Base-by-base conservation (phyloP, 2,888 invertebrate species). In the Dinocampus coccinellae region DNA sequence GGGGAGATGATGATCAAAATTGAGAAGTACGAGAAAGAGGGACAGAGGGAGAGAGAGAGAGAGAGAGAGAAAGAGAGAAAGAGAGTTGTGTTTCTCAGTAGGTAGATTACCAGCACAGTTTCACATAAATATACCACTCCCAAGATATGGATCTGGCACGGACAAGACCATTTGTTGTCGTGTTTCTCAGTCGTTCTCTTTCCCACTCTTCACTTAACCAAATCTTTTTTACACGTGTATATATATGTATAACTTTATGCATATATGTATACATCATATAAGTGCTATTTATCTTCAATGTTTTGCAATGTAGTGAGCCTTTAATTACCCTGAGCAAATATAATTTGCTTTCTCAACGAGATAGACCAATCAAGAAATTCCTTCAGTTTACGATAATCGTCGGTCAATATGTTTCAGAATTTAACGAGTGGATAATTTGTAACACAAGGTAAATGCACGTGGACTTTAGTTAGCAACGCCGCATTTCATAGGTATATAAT, bases 131-230 rank as follows among this genome's bases (percentile, higher is more conserved):
- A 83, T 81, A 82, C 82, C 81, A 82, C 80, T 78, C 76, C 77
- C 77, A 77, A 82, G 86, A 85, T 86, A 83, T 81, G 77, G 77
- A 86, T 86, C 86, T 82, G 78, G 73, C 76, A 77, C 79, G 76
- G 79, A 80, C 82, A 82, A 82, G 83, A 82, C 83, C 84, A 86
- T 86, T 86, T 86, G 85, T 85, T 83, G 83, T 78, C 70, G 76
- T 78, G 81, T 81, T 82, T 78, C 83, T 82, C 80, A 75, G 78
- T 76, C 76, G 70, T 66, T 9, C 58, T 13, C 34, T 34, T 33
- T 47, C 33, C n/a, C 22, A 33, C 26, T 29, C 11, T 13, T 26
- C 34, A 16, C 20, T 24, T 42, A 3, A 16, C 60, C 66, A 57
- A 55, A 66, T 66, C 57, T 55, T 55, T 29, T 39, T 66, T 66